These are phyloP conservation scores for Doris montereyensis DNA, from an alignment of 2,888 invertebrate species.

Conservation along the genomic window DNA sequence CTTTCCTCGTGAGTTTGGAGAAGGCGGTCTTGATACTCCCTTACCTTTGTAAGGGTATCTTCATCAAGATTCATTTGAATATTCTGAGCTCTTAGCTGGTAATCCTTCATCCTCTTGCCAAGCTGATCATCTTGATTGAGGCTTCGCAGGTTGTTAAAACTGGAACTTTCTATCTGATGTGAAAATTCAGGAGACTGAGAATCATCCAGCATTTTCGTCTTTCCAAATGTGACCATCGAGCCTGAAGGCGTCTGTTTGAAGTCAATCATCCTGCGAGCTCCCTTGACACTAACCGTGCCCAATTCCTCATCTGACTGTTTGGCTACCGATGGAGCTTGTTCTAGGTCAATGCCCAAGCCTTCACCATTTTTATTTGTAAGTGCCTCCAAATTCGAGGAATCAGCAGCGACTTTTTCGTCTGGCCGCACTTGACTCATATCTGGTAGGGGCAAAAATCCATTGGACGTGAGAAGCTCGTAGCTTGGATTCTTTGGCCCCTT, in stretches of 20 bases:
- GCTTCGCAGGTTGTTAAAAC: neutral
- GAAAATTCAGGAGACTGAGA: neutral
- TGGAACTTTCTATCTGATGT: neutral
- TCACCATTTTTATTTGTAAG: too few relatives aligned
- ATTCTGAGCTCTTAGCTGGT: constrained; percentile 52
- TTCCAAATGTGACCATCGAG: constrained; percentile 20
- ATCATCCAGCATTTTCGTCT: neutral
- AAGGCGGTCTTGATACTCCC: constrained; percentile 59
- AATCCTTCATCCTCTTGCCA: constrained; percentile 52
- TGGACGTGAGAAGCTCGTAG: constrained; percentile 21
- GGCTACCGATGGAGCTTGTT: neutral
- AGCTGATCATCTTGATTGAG: constrained; percentile 3
- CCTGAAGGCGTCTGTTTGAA: neutral
- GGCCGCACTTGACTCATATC: neutral
- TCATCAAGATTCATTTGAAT: constrained; percentile 48
- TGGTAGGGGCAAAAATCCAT: constrained; percentile 17
- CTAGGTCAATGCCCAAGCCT: too few relatives aligned
- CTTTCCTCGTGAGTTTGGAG: constrained; percentile 58
- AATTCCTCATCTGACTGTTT: neutral
- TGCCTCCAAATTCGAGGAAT: too few relatives aligned
- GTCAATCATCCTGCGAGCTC: neutral
- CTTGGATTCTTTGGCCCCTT: constrained; percentile 15
- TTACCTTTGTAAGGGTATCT: constrained; percentile 48
- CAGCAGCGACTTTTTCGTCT: neutral
- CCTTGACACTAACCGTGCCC: neutral